phyloP scores from a whole-genome alignment of 2,888 invertebrate genomes.

The Hemithea aestivaria region DNA sequence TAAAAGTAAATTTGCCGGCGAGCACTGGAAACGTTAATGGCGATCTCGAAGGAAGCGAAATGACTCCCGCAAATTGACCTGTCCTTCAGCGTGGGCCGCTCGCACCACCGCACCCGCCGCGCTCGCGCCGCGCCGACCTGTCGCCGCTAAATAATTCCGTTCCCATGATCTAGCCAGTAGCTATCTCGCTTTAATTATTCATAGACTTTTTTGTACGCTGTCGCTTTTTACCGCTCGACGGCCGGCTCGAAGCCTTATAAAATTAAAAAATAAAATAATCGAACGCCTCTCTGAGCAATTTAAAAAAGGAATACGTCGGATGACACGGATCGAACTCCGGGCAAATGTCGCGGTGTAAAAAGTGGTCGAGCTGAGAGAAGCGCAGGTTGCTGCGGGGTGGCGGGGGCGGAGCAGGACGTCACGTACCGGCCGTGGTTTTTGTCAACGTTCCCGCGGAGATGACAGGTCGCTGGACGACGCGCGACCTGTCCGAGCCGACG shows the following conservation, averaged over 20 bases:
- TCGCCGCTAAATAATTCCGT: conserved; percentile 72
- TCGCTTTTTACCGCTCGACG: conserved; percentile 72
- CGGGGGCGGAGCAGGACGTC: conserved; percentile 63
- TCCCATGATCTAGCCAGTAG: conserved; percentile 78
- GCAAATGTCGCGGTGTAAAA: conserved; percentile 79
- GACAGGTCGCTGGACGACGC: conserved; percentile 76
- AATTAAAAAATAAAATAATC: conserved; percentile 74
- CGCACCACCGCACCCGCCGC: conserved; percentile 37
- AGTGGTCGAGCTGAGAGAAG: conserved; percentile 61
- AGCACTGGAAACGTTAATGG: conserved; percentile 45
- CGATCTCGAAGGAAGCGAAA: conserved; percentile 55
- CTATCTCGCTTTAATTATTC: conserved; percentile 79
- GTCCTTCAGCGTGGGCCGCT: conserved; percentile 61
- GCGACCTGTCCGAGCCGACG: conserved; percentile 51
- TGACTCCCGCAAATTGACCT: conserved; percentile 73
- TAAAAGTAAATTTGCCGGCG: conserved; percentile 48
- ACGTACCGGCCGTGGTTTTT: conserved; percentile 78
- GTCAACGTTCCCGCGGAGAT: conserved; percentile 78
- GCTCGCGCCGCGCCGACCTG: conserved; percentile 58
- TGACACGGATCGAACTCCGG: conserved; percentile 80
- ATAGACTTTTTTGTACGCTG: conserved; percentile 74
- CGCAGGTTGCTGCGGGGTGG: conserved; percentile 21
- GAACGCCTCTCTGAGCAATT: conserved; percentile 65
- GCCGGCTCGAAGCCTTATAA: conserved; percentile 69
- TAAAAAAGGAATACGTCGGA: conserved; percentile 78